These are phyloP conservation scores for Rhamnusium bicolor DNA, from an alignment of 2,888 invertebrate genomes.

Conservation along the genomic window DNA sequence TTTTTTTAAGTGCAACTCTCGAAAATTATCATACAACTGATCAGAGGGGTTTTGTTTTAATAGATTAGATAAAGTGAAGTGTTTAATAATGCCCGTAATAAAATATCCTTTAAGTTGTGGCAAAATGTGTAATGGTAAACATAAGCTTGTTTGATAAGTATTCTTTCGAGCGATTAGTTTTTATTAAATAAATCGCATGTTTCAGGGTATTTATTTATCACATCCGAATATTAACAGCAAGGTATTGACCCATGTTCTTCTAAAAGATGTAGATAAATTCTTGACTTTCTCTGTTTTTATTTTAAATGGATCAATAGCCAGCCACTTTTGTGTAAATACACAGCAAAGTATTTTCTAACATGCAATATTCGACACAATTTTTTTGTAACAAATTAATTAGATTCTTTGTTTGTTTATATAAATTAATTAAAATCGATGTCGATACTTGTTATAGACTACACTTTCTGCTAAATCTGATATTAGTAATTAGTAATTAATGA, in stretches of 20 bases:
- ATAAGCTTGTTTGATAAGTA: neutral
- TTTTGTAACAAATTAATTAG: too few relatives aligned
- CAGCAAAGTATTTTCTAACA: too few relatives aligned
- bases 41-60: neutral
- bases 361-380: too few relatives aligned
- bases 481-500: too few relatives aligned
- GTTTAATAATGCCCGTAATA: conserved; percentile 9
- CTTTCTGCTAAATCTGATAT: too few relatives aligned
- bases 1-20: conserved; percentile 7
- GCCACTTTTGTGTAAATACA: neutral
- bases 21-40: neutral
- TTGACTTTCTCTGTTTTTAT: neutral
- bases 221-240: neutral
- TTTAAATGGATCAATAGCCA: neutral
- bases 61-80: conserved; percentile 12
- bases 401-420: too few relatives aligned
- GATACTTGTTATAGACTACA: too few relatives aligned
- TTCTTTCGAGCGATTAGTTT: neutral
- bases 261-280: neutral
- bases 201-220: neutral
- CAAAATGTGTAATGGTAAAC: neutral
- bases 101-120: conserved; percentile 1
- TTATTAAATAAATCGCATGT: neutral
- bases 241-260: neutral
- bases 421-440: too few relatives aligned